Evolutionary conservation across 2,113 vertebrate species (phyloP).

Genomic region (Tragelaphus scriptus): DNA sequence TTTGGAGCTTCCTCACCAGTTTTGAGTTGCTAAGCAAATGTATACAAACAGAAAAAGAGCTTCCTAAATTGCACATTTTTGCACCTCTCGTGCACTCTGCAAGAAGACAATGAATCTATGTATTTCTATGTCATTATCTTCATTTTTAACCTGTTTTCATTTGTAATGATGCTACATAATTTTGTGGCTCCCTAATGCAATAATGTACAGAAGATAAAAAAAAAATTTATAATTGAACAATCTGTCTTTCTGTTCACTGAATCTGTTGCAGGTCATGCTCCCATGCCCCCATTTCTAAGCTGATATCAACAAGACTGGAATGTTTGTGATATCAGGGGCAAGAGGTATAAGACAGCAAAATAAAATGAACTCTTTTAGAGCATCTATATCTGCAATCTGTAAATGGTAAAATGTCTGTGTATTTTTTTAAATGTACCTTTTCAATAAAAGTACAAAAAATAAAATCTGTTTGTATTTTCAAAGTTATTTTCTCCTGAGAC

Average conservation of each 20-base stretch:
- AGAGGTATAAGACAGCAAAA: slow-evolving; percentile 72
- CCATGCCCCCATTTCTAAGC: slow-evolving; percentile 75
- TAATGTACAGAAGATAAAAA: slow-evolving; percentile 92
- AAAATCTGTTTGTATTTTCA: slow-evolving; percentile 50
- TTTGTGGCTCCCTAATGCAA: slow-evolving; percentile 89
- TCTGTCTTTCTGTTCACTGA: slow-evolving; percentile 83
- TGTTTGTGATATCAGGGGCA: slow-evolving; percentile 77
- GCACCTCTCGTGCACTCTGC: slow-evolving; percentile 72
- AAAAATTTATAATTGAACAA: slow-evolving; percentile 85
- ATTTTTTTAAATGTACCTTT: slow-evolving; percentile 91
- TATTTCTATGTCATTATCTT: slow-evolving; percentile 79
- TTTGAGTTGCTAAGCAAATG: slow-evolving; percentile 78
- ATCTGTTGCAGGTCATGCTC: slow-evolving; percentile 78
- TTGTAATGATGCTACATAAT: slow-evolving; percentile 84
- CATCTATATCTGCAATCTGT: slow-evolving; percentile 83
- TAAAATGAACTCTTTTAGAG: slow-evolving; percentile 79
- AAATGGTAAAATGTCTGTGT: slow-evolving; percentile 88
- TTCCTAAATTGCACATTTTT: slow-evolving; percentile 77
- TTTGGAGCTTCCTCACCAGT: slow-evolving; percentile 75
- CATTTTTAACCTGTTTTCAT: slow-evolving; percentile 79
- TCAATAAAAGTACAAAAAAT: slow-evolving; percentile 87
- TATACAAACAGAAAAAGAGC: slow-evolving; percentile 75
- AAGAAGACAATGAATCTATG: slow-evolving; percentile 72
- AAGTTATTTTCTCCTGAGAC: slow-evolving; percentile 46
- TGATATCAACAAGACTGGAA: slow-evolving; percentile 78